phyloP scores from a whole-genome alignment of 2,113 vertebrate species.

The Petromus typicus region DNA sequence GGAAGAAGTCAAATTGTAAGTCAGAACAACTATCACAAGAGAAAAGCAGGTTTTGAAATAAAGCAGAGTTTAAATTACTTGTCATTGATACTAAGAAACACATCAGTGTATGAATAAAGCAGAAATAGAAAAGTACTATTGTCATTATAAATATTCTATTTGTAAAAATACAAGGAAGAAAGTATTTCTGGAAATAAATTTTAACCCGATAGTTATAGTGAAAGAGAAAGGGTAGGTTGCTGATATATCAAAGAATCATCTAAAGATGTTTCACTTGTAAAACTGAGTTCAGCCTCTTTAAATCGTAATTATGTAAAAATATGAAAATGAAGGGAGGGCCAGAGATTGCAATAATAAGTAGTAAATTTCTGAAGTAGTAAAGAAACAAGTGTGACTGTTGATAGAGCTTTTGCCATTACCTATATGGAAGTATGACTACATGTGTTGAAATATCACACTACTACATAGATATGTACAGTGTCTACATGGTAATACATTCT shows the following conservation, averaged over 20 bases:
- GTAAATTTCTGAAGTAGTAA: constrained; percentile 3
- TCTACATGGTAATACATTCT: not conserved
- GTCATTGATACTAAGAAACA: constrained; percentile 53
- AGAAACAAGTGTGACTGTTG: not conserved
- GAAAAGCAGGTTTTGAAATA: constrained; percentile 68
- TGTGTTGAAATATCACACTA: not conserved
- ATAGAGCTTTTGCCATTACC: not conserved
- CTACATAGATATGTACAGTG: not conserved
- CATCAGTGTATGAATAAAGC: not conserved
- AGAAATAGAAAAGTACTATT: not conserved
- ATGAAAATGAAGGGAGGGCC: not conserved
- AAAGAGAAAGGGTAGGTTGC: not conserved
- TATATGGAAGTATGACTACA: not conserved
- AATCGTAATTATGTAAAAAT: not conserved
- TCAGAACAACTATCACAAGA: constrained; percentile 27
- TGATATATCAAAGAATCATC: constrained; percentile 12
- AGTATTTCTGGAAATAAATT: constrained; percentile 13
- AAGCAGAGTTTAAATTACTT: constrained; percentile 56
- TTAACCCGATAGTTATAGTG: not conserved
- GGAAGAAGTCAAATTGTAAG: not conserved
- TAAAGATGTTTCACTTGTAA: constrained; percentile 20
- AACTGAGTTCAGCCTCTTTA: not conserved
- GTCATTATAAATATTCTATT: not conserved
- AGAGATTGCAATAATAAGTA: not conserved
- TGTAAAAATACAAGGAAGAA: not conserved